These are phyloP conservation scores for Guaruba guarouba DNA, from an alignment of 2,113 vertebrate genomes.

Conservation along the genomic window DNA sequence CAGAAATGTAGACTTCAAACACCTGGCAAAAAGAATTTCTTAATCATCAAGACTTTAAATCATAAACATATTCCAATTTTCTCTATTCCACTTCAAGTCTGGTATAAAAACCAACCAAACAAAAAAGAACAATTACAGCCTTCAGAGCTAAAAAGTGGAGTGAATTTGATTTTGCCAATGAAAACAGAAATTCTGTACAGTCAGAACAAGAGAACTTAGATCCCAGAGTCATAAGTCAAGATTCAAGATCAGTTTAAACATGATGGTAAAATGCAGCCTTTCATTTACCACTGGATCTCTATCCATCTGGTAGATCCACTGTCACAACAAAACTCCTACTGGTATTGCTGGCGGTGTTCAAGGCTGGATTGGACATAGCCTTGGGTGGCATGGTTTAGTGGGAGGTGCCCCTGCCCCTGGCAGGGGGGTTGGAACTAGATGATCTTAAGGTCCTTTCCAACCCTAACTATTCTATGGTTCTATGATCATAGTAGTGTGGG, in stretches of 20 bases:
- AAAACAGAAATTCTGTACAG: not conserved
- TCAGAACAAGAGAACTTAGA: not conserved
- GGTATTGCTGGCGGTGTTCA: not conserved
- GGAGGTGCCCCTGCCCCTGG: too few relatives aligned
- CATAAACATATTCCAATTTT: not conserved
- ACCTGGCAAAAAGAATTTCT: not conserved
- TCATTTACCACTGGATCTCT: not conserved
- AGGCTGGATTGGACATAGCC: too few relatives aligned
- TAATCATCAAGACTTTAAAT: not conserved
- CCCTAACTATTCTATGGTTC: too few relatives aligned
- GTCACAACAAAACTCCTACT: not conserved
- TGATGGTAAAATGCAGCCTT: not conserved
- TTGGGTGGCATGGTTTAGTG: too few relatives aligned
- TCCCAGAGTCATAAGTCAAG: not conserved
- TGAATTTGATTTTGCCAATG: not conserved
- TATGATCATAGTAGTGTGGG: too few relatives aligned
- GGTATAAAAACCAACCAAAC: not conserved
- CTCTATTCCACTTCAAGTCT: not conserved
- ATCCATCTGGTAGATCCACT: not conserved
- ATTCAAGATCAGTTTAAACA: not conserved
- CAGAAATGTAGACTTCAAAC: not conserved
- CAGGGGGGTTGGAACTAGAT: too few relatives aligned
- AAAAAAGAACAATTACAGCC: not conserved
- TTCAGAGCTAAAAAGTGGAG: not conserved
- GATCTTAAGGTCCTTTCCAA: too few relatives aligned